Percentiles rank a stretch among this genome's conserved stretches.
phyloP scores from a whole-genome alignment of 2,888 invertebrate genomes.

The Nineta flava region DNA sequence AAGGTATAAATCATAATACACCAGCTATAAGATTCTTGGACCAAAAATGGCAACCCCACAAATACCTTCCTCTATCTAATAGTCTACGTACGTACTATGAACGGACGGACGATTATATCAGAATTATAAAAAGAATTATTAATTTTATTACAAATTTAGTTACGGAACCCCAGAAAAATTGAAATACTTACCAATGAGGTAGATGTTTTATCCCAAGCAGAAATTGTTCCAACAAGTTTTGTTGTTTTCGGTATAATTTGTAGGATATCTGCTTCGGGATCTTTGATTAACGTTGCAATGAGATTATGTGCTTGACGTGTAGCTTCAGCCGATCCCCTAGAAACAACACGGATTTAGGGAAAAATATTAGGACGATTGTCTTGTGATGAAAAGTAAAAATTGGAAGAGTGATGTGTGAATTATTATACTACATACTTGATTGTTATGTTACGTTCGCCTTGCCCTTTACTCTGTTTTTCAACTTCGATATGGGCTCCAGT shows the following conservation, averaged over 20 bases:
- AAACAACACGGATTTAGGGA: background rate
- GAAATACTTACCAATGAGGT: slow-evolving; percentile 1
- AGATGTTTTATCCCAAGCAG: slow-evolving; percentile 37
- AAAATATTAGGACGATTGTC: slow-evolving; percentile 7
- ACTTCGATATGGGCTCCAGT: slow-evolving; percentile 98
- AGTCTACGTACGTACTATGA: no score
- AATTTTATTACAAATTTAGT: no score
- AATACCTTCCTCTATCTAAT: no score
- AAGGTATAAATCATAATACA: no score
- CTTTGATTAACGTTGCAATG: slow-evolving; percentile 83
- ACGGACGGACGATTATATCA: no score
- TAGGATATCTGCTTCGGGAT: slow-evolving; percentile 83
- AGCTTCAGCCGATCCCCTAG: slow-evolving; percentile 75
- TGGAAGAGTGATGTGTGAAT: background rate
- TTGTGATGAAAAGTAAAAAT: no score
- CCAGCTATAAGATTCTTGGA: no score
- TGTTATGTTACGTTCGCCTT: slow-evolving; percentile 86
- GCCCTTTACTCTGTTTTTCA: slow-evolving; percentile 90
- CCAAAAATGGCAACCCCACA: no score
- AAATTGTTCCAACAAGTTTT: slow-evolving; percentile 35
- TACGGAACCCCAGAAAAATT: no score
- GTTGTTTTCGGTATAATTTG: slow-evolving; percentile 51
- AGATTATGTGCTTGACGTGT: slow-evolving; percentile 83
- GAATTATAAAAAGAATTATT: no score
- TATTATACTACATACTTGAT: slow-evolving; percentile 51